Evolutionary conservation across 2,797 vertebrate species (phyloP), one percentile per base, ranked within the genome.

Genomic region (Microhierax caerulescens): DNA sequence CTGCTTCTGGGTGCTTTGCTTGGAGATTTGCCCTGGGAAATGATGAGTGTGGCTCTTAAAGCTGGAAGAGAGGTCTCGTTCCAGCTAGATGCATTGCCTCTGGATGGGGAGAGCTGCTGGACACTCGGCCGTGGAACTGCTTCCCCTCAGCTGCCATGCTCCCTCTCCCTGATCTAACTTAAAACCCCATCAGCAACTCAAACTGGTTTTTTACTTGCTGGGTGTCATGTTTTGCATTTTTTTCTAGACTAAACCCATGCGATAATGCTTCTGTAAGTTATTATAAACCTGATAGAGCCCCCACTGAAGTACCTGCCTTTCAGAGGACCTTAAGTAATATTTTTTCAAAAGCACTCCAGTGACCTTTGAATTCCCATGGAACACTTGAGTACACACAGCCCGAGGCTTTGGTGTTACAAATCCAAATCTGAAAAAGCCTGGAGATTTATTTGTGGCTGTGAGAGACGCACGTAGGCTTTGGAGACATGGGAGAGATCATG

Each of bases 371-470:
- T 83, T 93, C 69, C 85, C 6, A 2, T 11, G 47, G 43, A 76
- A 32, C 72, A 68, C 75, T 79, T 1, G 2, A 48, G n/a, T 34
- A 28, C 0, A 5, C 3, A 15, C 0, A 11, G 53, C 60, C 85
- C 4, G 24, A 88, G 76, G 61, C 69, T 90, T 72, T 16, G 5
- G 60, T 30, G 69, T 56, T 86, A 60, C 37, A 79, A 90, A 85
- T 77, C 36, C 76, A 60, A 4, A 30, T 61, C 85, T 84, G 65
- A 50, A 94, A 83, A 70, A 88, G 61, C 45, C 65, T 78, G 83
- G 65, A 60, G 85, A 51, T 28, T 72, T 48, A 90, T 88, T 77
- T 63, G 47, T 48, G 67, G 51, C 70, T 73, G 17, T 41, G 56
- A 28, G 78, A 85, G 47, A 14, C 0, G 2, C 9, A 10, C 2